A percentile compares a stretch with the other conserved stretches of the same genome.
These are phyloP conservation scores for Byasa hedistus DNA, from an alignment of 2,888 invertebrate species.

Conservation along the genomic window DNA sequence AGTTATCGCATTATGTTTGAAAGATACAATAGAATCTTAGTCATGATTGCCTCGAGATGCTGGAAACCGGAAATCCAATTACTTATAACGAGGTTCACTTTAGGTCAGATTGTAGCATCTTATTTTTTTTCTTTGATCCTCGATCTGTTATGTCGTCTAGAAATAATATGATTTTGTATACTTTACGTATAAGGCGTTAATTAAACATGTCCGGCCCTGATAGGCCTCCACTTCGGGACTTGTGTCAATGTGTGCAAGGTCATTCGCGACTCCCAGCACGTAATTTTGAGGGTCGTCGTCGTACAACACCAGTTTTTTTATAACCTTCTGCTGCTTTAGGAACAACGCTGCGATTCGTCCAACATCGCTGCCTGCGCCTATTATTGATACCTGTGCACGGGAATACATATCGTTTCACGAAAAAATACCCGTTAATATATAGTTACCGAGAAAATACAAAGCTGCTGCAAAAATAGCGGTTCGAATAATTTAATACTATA, in stretches of 20 bases:
- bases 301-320: constrained; percentile 59
- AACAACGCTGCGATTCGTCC: constrained; percentile 61
- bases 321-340: constrained; percentile 62
- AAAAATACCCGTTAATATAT: not conserved
- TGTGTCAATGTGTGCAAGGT: constrained; percentile 69
- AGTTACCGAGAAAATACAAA: not conserved
- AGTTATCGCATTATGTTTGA: not conserved
- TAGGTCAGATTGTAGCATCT: not conserved
- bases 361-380: constrained; percentile 68
- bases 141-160: not conserved
- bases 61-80: not conserved
- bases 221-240: constrained; percentile 61
- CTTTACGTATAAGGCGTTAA: constrained; percentile 52
- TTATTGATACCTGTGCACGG: constrained; percentile 57
- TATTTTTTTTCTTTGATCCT: not conserved
- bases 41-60: not conserved
- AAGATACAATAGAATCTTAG: not conserved
- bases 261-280: constrained; percentile 63
- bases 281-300: constrained; percentile 51
- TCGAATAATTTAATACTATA: too few relatives aligned
- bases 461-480: not conserved
- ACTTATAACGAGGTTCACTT: not conserved
- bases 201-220: constrained; percentile 60
- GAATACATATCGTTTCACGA: not conserved
- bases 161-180: not conserved